Evolutionary conservation across 2,797 vertebrate species (phyloP).

Genomic region (Manis pentadactyla): DNA sequence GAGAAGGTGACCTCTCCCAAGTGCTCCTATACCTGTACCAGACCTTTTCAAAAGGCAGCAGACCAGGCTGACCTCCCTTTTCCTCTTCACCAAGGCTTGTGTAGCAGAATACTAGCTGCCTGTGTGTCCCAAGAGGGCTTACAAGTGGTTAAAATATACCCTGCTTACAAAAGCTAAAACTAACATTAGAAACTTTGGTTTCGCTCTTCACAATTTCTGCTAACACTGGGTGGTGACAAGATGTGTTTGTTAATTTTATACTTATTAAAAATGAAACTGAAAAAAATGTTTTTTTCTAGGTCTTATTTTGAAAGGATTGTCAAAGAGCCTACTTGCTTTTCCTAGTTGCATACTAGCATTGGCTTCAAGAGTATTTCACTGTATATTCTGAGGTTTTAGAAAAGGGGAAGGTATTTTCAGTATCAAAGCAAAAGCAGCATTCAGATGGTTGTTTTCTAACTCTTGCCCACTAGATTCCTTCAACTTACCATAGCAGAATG

Average conservation of each 20-base stretch:
- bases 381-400: slow-evolving; percentile 19
- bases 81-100: slow-evolving; percentile 24
- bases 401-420: background rate
- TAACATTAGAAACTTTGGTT: slow-evolving; percentile 70
- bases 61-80: background rate
- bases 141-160: slow-evolving; percentile 2
- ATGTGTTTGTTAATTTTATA: slow-evolving; percentile 1
- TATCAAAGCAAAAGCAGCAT: slow-evolving; percentile 55
- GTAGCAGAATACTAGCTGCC: slow-evolving; percentile 3
- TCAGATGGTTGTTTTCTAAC: slow-evolving; percentile 44
- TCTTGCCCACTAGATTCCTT: slow-evolving; percentile 36
- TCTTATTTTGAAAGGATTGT: slow-evolving; percentile 63
- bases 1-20: background rate
- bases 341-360: background rate
- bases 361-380: slow-evolving; percentile 36
- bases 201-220: slow-evolving; percentile 59
- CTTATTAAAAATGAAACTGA: slow-evolving; percentile 32
- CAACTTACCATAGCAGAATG: background rate
- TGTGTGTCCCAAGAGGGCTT: background rate
- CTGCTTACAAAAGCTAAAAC: slow-evolving; percentile 68
- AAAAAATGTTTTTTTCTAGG: slow-evolving; percentile 45
- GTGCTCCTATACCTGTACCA: background rate
- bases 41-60: slow-evolving; percentile 45
- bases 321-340: slow-evolving; percentile 56
- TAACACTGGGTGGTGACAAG: slow-evolving; percentile 40